A percentile compares a stretch with the other conserved stretches of the same genome.
Evolutionary conservation across 2,888 invertebrate genomes (phyloP).

Genomic region (Allacma fusca): DNA sequence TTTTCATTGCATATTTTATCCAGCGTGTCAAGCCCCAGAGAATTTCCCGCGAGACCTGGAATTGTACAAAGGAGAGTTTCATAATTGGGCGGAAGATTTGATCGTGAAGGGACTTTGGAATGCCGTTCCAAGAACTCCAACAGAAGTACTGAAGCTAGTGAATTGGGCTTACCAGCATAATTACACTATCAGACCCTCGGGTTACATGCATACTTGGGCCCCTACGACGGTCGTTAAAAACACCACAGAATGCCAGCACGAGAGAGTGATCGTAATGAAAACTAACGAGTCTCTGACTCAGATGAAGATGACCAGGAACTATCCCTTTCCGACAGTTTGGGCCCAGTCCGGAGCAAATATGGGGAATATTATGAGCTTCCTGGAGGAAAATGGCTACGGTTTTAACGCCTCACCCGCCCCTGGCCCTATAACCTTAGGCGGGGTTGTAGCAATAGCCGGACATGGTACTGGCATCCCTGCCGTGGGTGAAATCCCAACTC

Average conservation of each 20-base stretch:
- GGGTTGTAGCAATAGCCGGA: background rate
- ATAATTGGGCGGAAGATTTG: too few species aligned
- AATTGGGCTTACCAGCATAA: conserved; percentile 43
- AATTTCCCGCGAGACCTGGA: too few species aligned
- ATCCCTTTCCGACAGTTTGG: background rate
- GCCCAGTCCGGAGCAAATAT: background rate
- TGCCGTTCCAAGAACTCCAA: conserved; percentile 15
- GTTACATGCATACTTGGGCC: conserved; percentile 13
- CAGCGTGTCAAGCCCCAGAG: too few species aligned
- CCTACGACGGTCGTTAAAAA: background rate
- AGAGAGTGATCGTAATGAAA: background rate
- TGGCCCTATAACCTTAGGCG: background rate
- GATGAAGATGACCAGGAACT: background rate
- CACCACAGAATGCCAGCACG: background rate
- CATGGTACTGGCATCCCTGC: conserved; percentile 6
- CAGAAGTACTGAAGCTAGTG: conserved; percentile 45
- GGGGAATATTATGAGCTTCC: background rate
- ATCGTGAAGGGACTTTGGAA: background rate
- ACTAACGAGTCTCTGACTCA: background rate
- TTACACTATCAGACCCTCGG: background rate
- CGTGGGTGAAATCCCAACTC: background rate
- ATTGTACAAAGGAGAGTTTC: too few species aligned
- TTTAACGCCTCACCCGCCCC: background rate
- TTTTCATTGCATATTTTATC: too few species aligned
- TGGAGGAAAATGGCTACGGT: background rate